These are phyloP conservation scores for Poeciliopsis retropinna DNA, from an alignment of 2,113 vertebrate species.

Conservation along the genomic window DNA sequence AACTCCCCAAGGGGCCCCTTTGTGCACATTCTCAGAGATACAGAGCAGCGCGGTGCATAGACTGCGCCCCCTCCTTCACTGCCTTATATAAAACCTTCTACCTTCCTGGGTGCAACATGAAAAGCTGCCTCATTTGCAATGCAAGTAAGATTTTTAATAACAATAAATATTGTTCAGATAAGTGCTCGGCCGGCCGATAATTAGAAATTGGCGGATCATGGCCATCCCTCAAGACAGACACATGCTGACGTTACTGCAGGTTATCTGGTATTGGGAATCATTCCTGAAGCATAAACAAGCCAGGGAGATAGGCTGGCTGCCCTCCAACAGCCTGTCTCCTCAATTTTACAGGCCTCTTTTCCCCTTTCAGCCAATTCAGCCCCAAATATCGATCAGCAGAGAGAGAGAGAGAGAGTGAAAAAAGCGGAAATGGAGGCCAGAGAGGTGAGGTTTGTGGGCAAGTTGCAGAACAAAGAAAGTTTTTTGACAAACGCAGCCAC, in stretches of 20 bases:
- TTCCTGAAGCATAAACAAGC: slow-evolving; percentile 79
- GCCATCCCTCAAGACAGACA: slow-evolving; percentile 76
- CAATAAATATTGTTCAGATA: slow-evolving; percentile 64
- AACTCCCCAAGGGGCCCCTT: slow-evolving; percentile 56
- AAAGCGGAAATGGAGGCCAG: slow-evolving; percentile 59
- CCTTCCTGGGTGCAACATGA: slow-evolving; percentile 10
- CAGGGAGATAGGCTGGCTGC: slow-evolving; percentile 71
- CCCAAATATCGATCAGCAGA: slow-evolving; percentile 74
- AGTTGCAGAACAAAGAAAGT: slow-evolving; percentile 58
- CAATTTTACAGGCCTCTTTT: slow-evolving; percentile 74
- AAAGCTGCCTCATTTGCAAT: slow-evolving; percentile 34
- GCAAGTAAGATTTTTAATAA: slow-evolving; percentile 71
- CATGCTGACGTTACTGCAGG: slow-evolving; percentile 75
- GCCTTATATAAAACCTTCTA: slow-evolving; percentile 21
- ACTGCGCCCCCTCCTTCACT: slow-evolving; percentile 5
- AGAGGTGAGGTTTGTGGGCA: slow-evolving; percentile 58
- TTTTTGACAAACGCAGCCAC: slow-evolving; percentile 23
- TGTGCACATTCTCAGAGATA: slow-evolving; percentile 13
- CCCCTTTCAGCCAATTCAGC: slow-evolving; percentile 79
- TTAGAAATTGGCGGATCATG: slow-evolving; percentile 68
- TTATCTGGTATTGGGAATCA: slow-evolving; percentile 77
- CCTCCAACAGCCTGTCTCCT: slow-evolving; percentile 74
- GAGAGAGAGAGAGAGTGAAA: slow-evolving; percentile 35
- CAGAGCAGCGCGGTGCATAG: slow-evolving; percentile 5
- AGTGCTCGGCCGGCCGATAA: slow-evolving; percentile 66